A percentile compares a stretch with the other conserved stretches of the same genome.
Evolutionary conservation across 2,113 vertebrate species (phyloP).

Genomic region (Sialia sialis): DNA sequence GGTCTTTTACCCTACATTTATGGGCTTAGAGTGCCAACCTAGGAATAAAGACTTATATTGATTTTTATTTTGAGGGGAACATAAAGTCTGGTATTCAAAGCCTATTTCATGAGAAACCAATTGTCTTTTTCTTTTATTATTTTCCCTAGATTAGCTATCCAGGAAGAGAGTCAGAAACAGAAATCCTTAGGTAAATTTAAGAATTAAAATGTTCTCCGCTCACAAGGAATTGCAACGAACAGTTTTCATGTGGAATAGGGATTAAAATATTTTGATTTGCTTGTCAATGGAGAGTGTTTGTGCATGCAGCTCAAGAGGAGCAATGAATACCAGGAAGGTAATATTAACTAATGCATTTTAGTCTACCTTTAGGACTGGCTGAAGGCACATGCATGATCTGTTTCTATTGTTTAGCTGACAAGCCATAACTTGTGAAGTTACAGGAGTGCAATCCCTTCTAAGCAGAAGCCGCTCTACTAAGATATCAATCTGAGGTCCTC

Average conservation of each 20-base stretch:
- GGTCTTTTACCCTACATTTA: slow-evolving; percentile 20
- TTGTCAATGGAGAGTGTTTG: background rate
- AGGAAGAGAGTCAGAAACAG: background rate
- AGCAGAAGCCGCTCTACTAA: background rate
- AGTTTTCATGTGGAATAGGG: background rate
- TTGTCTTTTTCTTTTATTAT: background rate
- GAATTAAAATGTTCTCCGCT: background rate
- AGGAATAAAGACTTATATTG: slow-evolving; percentile 25
- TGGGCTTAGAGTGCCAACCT: background rate
- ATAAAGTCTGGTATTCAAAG: background rate
- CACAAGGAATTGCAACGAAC: background rate
- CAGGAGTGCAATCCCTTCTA: background rate
- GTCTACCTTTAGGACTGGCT: background rate
- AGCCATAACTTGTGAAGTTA: background rate
- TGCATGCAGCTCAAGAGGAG: background rate
- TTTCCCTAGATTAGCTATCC: background rate
- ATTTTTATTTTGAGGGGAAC: slow-evolving; percentile 9
- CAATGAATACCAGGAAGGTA: background rate
- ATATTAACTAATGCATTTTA: background rate
- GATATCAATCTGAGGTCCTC: background rate
- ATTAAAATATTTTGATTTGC: background rate
- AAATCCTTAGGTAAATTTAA: background rate
- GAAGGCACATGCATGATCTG: background rate
- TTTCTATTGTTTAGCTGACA: background rate
- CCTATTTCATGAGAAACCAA: background rate